These are phyloP conservation scores for Steinernema scapterisci DNA, from an alignment of 2,888 invertebrate genomes.

Conservation along the genomic window DNA sequence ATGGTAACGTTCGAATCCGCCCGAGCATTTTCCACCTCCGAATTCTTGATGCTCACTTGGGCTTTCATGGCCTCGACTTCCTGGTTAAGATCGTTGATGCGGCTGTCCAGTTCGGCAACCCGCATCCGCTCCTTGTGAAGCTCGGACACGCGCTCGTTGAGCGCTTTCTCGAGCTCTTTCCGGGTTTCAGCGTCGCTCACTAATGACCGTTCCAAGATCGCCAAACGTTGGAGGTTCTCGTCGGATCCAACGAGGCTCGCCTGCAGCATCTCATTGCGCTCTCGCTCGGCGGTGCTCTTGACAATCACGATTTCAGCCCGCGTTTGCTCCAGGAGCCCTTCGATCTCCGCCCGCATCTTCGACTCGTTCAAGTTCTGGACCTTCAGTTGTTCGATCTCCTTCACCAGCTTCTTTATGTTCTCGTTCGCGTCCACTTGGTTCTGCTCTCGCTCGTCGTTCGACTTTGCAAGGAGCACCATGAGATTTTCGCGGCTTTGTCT, in stretches of 20 bases:
- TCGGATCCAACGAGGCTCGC: constrained; percentile 3
- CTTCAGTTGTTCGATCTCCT: neutral
- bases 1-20: neutral
- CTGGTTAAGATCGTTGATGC: neutral
- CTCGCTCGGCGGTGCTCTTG: neutral
- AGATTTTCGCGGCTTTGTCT: neutral
- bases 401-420: neutral
- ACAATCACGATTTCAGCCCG: neutral
- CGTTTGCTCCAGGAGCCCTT: neutral
- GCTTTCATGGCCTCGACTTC: neutral
- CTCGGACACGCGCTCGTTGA: neutral
- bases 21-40: neutral
- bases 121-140: neutral
- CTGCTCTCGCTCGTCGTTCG: constrained; percentile 1
- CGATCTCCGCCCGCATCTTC: neutral
- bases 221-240: neutral
- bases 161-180: neutral
- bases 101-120: neutral
- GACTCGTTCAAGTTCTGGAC: neutral
- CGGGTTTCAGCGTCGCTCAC: constrained; percentile 4
- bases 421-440: neutral
- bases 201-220: neutral
- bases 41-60: neutral
- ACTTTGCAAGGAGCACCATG: constrained; percentile 10
- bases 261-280: constrained; percentile 1